Evolutionary conservation across 2,888 invertebrate genomes (phyloP), one percentile per base, ranked within the genome.

Genomic region (Lasioglossum pauxillum): DNA sequence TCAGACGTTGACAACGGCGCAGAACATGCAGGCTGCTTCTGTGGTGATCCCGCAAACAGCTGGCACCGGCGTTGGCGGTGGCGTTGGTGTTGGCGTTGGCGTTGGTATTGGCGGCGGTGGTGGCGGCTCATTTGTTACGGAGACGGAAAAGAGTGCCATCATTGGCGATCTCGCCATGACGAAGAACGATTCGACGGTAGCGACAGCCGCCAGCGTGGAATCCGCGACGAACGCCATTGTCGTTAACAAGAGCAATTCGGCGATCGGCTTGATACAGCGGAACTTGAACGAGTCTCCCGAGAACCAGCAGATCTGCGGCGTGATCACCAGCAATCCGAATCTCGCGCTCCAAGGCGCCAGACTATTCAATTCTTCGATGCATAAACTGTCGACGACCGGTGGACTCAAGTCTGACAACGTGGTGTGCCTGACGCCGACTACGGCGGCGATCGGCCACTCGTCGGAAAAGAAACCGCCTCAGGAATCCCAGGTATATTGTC

Each of bases 251-350:
- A 87, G 91, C n/a, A 91, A 82, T 27, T 81, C 93, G 0, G 86
- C 90, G n/a, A 93, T 95, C 41, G 94, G 93, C 8, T 85, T 95
- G 72, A 90, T 95, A 46, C 94, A 94, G 41, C 87, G 95, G 10
- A 94, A 92, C 81, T 73, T 94, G 44, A 90, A 85, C 31, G 95
- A 95, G 35, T 88, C 93, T 5, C 67, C 89, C 2, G 94, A 94
- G 19, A 91, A 64, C 72, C 94, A 94, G 67, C 94, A 94, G 72
- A 93, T 95, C 38, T 95, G 95, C 80, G 94, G 95, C 0, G 95
- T 95, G 0, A 95, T 95, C 57, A 94, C 95, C 16, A 95, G 94
- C 84, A 95, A 94, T 89, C 94, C 95, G 0, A 95, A 93, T 87
- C 76, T 94, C n/a, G 84, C 91, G 14, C 89, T 93, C 12, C 94